Conservation (phyloP, 2,113 vertebrate species). For the Phasianus colchicus region DNA sequence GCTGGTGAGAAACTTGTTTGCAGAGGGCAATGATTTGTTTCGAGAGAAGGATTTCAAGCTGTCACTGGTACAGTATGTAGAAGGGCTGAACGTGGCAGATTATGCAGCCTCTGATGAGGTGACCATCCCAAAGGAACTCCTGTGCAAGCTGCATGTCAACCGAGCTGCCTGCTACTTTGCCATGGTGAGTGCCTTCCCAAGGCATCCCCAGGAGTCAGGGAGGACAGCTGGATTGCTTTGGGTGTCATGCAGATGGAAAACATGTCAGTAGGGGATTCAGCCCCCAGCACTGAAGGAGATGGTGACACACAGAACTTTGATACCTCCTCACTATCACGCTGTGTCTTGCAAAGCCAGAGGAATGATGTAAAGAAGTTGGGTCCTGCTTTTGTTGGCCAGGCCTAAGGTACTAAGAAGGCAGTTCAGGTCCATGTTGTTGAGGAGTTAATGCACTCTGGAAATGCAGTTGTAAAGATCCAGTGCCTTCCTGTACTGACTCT, state of each 20-base stretch:
- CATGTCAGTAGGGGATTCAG: background rate
- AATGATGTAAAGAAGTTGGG: background rate
- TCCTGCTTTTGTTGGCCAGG: background rate
- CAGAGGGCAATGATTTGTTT: constrained; percentile 90
- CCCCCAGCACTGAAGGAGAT: background rate
- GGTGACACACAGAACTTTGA: background rate
- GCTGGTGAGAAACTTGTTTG: constrained; percentile 89
- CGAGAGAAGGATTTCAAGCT: constrained; percentile 82
- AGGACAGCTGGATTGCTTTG: background rate
- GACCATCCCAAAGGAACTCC: constrained; percentile 81
- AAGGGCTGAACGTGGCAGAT: constrained; percentile 87
- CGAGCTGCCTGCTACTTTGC: constrained; percentile 88
- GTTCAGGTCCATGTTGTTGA: background rate
- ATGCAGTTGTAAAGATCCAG: background rate
- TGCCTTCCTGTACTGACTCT: background rate
- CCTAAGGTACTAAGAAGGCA: background rate
- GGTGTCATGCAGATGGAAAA: background rate
- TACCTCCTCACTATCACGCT: background rate
- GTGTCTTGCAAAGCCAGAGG: background rate
- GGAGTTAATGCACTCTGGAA: background rate
- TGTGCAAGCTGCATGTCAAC: constrained; percentile 91
- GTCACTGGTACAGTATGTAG: constrained; percentile 86
- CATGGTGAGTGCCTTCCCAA: constrained; percentile 82
- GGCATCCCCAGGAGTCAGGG: background rate
- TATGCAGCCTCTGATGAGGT: constrained; percentile 86